Conservation (phyloP, 2,888 invertebrate genomes). For the Scrobipalpa atriplicella region DNA sequence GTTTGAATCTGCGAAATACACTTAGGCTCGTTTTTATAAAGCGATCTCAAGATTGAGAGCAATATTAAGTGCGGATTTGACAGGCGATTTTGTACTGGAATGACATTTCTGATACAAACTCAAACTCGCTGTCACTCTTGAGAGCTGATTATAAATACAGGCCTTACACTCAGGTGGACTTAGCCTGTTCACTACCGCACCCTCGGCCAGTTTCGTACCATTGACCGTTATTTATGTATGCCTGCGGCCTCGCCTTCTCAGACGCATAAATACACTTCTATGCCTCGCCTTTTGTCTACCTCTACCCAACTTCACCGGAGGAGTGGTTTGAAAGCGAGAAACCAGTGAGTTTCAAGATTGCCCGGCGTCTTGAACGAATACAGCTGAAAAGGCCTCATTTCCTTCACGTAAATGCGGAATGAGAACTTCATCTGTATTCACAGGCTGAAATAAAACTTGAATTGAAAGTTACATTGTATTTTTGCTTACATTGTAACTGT, state of each 20-base stretch:
- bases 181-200: not conserved
- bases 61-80: no score
- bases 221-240: constrained; percentile 61
- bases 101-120: no score
- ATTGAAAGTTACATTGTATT: not conserved
- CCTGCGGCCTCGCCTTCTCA: constrained; percentile 44
- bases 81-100: no score
- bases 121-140: no score
- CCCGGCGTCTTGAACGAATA: not conserved
- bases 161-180: no score
- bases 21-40: no score
- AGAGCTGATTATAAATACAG: no score
- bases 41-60: no score
- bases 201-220: constrained; percentile 51
- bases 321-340: not conserved
- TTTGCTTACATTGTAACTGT: no score
- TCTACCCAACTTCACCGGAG: constrained; percentile 19
- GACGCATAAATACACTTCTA: constrained; percentile 66
- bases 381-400: not conserved
- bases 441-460: not conserved
- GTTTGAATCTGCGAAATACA: no score
- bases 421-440: not conserved
- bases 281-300: constrained; percentile 32
- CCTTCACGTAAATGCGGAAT: not conserved
- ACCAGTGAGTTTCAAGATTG: not conserved